Base-by-base conservation (phyloP, 2,113 vertebrate species). In the Istiophorus platypterus region DNA sequence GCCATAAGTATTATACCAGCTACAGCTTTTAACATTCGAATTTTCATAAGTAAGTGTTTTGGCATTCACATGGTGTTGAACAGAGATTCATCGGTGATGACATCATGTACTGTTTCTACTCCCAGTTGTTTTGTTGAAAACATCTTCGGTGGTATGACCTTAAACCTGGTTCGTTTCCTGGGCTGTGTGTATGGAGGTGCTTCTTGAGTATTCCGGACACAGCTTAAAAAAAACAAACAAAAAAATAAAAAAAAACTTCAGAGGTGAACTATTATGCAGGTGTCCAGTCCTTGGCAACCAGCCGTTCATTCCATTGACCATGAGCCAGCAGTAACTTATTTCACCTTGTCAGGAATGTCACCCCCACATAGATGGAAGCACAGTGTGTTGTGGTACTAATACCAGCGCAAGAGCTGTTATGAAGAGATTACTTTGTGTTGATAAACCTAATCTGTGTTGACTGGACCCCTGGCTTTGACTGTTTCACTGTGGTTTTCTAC, bases 281-380 rank as follows among this genome's bases (percentile, higher is more conserved):
- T 77, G 27, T 63, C 47, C 51, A 72, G n/a, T 74, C 52, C 69
- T 71, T 90, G 85, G 82, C 61, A 85, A 80, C 15, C 39, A 64
- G 71, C 67, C 58, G 58, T 76, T 75, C 7, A 10, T 71, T 67
- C 82, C 70, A 56, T 52, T 78, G 41, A 75, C 47, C 12, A 29
- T 24, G 42, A 76, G 52, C 61, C 61, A 62, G 63, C 54, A 86
- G 64, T 51, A 77, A 72, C 47, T 73, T 72, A 26, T 79, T 49
- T 88, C 66, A 80, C 76, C 81, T 84, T 86, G 78, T 67, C 57
- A 58, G 64, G 78, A 93, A 91, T 87, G 73, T 85, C 80, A 78
- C 37, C 52, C 58, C 45, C 31, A 72, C 73, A 59, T 26, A 41
- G 54, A 63, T 74, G 54, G 67, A 89, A 68, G 72, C 31, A 22